These are phyloP conservation scores for Chaetophractus vellerosus DNA, from an alignment of 2,797 vertebrate species.

Conservation along the genomic window DNA sequence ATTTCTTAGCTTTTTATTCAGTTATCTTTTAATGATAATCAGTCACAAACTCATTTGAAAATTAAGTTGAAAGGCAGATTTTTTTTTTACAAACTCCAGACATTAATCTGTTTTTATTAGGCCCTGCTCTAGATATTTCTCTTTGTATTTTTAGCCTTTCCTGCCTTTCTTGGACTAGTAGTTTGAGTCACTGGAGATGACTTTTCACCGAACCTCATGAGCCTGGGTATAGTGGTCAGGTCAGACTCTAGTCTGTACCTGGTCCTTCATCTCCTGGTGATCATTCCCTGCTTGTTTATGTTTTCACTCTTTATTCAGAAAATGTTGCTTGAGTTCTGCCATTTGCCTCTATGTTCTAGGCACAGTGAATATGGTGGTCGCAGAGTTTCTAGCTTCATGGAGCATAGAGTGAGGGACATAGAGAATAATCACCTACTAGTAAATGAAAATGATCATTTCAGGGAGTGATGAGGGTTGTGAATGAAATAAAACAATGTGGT, in stretches of 20 bases:
- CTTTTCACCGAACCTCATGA: neutral
- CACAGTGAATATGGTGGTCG: neutral
- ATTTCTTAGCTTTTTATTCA: neutral
- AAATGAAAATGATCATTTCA: neutral
- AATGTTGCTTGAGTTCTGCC: neutral
- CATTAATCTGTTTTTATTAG: constrained; percentile 28
- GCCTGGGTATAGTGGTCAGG: neutral
- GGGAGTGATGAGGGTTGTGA: neutral
- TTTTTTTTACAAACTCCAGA: neutral
- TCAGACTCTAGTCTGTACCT: neutral
- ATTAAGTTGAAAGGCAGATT: neutral
- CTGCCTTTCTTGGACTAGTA: constrained; percentile 14
- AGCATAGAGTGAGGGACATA: neutral
- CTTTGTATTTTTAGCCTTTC: neutral
- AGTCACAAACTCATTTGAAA: constrained; percentile 19
- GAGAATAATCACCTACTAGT: neutral
- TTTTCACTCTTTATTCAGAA: neutral
- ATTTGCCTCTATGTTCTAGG: neutral
- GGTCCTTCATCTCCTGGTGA: neutral
- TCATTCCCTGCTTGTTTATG: neutral
- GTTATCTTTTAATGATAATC: neutral
- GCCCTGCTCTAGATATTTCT: neutral
- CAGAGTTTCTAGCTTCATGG: neutral
- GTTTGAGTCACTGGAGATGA: neutral
- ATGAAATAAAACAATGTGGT: neutral